These are phyloP conservation scores for Sebastes diploproa DNA, from an alignment of 2,797 vertebrate genomes.

Conservation along the genomic window DNA sequence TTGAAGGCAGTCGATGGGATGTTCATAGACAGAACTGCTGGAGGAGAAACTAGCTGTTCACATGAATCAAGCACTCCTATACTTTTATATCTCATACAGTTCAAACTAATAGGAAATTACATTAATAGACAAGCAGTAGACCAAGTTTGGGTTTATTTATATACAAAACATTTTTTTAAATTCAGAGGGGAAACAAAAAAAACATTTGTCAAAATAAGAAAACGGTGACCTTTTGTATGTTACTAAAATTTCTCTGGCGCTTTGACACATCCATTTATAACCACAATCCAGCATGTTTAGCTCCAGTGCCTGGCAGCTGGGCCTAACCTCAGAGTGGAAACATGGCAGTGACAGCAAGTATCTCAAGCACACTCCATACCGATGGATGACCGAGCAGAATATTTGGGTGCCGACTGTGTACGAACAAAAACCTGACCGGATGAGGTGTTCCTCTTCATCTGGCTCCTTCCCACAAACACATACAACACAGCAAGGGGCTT, in stretches of 20 bases:
- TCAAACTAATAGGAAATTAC: neutral
- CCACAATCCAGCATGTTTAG: neutral
- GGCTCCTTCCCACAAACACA: neutral
- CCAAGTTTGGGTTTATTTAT: conserved; percentile 47
- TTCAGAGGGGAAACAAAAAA: conserved; percentile 1
- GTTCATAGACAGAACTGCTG: neutral
- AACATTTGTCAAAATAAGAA: conserved; percentile 32
- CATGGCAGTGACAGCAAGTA: conserved; percentile 51
- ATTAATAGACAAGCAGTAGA: conserved; percentile 14
- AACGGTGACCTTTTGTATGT: neutral
- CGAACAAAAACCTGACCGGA: neutral
- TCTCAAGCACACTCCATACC: neutral
- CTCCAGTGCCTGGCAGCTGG: conserved; percentile 4
- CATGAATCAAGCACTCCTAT: neutral
- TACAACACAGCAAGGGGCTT: neutral
- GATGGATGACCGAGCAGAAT: neutral
- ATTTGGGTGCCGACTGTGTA: neutral
- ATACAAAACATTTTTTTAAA: conserved; percentile 48
- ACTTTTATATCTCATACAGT: neutral
- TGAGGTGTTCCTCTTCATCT: neutral
- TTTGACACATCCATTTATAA: conserved; percentile 5
- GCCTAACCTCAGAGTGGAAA: neutral
- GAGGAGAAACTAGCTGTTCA: neutral
- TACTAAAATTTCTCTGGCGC: conserved; percentile 31
- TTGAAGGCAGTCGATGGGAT: neutral